A percentile compares a stretch with the other conserved stretches of the same genome.
These are phyloP conservation scores for Passer montanus DNA, from an alignment of 2,113 vertebrate genomes.

Conservation along the genomic window DNA sequence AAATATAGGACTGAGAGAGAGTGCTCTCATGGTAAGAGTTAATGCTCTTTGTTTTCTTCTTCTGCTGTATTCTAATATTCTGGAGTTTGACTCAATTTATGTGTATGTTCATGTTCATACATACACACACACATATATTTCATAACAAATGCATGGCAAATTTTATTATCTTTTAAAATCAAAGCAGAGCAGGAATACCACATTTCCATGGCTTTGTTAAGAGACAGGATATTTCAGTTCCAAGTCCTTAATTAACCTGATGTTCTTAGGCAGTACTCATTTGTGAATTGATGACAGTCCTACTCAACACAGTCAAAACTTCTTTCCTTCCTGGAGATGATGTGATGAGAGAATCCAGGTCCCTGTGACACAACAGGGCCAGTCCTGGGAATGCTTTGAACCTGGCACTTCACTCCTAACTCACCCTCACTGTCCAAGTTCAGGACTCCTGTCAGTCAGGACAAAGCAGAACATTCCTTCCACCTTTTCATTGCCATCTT, in stretches of 20 bases:
- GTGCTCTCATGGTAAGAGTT: not conserved
- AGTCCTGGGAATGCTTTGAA: fast-evolving
- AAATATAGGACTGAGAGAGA: not conserved
- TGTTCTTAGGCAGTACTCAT: not conserved
- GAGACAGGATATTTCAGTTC: not conserved
- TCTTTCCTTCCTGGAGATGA: not conserved
- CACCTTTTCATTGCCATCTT: not conserved
- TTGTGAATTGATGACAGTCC: not conserved
- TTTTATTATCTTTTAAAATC: not conserved
- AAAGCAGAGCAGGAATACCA: not conserved
- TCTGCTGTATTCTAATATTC: not conserved
- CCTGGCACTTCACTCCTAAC: not conserved
- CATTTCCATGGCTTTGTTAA: not conserved
- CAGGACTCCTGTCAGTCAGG: not conserved
- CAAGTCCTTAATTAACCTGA: not conserved
- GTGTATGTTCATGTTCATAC: not conserved
- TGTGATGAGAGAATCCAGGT: not conserved
- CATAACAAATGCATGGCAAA: not conserved
- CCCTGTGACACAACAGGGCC: not conserved
- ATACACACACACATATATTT: no score
- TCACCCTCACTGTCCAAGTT: not conserved
- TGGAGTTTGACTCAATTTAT: not conserved
- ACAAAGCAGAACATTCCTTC: not conserved
- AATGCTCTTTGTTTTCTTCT: not conserved
- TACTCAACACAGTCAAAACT: not conserved